phyloP scores from a whole-genome alignment of 1,140 invertebrate species.

The Anadara kagoshimensis region DNA sequence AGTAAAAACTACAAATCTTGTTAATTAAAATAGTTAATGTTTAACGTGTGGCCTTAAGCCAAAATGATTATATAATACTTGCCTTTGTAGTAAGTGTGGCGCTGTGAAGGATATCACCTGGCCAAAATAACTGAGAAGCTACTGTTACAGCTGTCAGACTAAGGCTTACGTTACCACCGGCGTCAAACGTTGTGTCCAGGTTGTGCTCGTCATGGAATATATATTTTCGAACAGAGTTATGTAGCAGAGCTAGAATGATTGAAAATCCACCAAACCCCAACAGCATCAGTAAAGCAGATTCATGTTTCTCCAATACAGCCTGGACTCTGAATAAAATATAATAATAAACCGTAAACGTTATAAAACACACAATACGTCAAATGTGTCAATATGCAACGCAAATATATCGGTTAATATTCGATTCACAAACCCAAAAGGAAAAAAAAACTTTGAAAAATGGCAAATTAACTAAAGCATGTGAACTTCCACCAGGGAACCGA shows the following conservation, averaged over 20 bases:
- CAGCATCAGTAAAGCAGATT: slow-evolving; percentile 66
- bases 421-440: too few species aligned
- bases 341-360: background rate
- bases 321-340: slow-evolving; percentile 51
- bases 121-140: slow-evolving; percentile 68
- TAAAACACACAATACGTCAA: too few species aligned
- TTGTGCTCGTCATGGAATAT: slow-evolving; percentile 69
- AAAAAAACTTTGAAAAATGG: too few species aligned
- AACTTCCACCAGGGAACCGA: too few species aligned
- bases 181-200: slow-evolving; percentile 73
- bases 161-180: slow-evolving; percentile 69
- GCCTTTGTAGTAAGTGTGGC: slow-evolving; percentile 69
- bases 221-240: slow-evolving; percentile 66
- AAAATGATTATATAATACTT: background rate
- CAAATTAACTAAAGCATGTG: too few species aligned
- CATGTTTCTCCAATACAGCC: slow-evolving; percentile 58
- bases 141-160: slow-evolving; percentile 67
- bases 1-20: too few species aligned
- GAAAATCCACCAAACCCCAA: slow-evolving; percentile 68
- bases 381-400: too few species aligned
- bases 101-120: slow-evolving; percentile 67
- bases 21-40: background rate
- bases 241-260: slow-evolving; percentile 62
- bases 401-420: too few species aligned
- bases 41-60: background rate